Evolutionary conservation across 2,888 invertebrate species (phyloP).

Genomic region (Drosophila incognita): DNA sequence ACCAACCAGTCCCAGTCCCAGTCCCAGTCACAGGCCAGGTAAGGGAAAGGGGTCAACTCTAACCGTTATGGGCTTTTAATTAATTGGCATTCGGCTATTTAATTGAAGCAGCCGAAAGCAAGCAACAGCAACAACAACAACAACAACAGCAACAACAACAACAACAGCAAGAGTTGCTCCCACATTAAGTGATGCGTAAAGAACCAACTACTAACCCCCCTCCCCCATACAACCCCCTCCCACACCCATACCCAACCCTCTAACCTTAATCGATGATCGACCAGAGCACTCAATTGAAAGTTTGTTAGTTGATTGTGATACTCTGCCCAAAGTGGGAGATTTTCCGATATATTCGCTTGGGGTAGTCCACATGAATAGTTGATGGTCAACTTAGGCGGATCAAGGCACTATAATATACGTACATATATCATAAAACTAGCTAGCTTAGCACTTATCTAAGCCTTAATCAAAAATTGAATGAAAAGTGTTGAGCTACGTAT

Average conservation of each 20-base stretch:
- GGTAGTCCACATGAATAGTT: too few species aligned
- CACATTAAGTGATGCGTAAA: constrained; percentile 63
- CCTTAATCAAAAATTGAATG: too few species aligned
- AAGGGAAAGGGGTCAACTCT: constrained; percentile 9
- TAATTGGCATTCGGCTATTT: constrained; percentile 76
- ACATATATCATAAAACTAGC: not conserved
- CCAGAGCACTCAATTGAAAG: constrained; percentile 40
- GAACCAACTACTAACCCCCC: not conserved
- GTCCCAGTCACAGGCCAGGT: not conserved
- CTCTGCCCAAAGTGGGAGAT: constrained; percentile 5
- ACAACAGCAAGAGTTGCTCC: constrained; percentile 9
- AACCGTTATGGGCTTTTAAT: constrained; percentile 77
- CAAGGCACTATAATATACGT: not conserved
- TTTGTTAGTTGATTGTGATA: constrained; percentile 42
- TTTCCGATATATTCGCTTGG: not conserved
- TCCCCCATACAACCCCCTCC: not conserved
- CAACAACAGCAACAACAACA: not conserved
- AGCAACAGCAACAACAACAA: constrained; percentile 8
- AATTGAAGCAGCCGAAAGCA: constrained; percentile 62
- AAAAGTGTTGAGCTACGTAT: not conserved
- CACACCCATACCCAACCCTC: not conserved
- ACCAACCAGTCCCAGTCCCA: constrained; percentile 11
- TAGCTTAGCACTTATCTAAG: not conserved
- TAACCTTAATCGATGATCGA: constrained; percentile 18
- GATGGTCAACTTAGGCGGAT: not conserved